Percentiles rank a stretch among this genome's conserved stretches.
phyloP scores from a whole-genome alignment of 1,140 invertebrate genomes.

The Maconellicoccus hirsutus region DNA sequence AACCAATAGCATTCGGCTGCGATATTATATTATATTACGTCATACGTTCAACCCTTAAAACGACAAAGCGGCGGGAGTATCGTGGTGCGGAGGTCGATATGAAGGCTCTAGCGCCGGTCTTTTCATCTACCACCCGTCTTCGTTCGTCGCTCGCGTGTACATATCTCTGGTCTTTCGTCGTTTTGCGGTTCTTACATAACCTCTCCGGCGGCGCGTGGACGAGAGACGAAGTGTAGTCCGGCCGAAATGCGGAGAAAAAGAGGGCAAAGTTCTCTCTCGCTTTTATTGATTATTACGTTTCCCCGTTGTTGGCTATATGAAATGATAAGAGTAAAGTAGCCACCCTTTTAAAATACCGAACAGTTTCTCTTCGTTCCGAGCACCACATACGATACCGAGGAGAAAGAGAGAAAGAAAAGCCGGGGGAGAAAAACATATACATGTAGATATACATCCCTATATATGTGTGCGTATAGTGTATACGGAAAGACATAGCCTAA shows the following conservation, averaged over 20 bases:
- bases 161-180: not conserved
- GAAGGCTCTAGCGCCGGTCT: conserved; percentile 14
- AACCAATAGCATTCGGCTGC: not conserved
- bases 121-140: not conserved
- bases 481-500: no score
- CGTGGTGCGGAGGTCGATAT: not conserved
- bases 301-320: not conserved
- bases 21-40: conserved; percentile 23
- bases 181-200: conserved; percentile 20
- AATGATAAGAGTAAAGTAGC: conserved; percentile 4
- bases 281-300: conserved; percentile 19
- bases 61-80: not conserved
- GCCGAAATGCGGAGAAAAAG: not conserved
- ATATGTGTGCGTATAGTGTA: no score
- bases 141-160: not conserved
- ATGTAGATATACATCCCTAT: no score
- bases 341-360: not conserved
- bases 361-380: not conserved
- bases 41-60: conserved; percentile 14
- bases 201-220: not conserved
- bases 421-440: no score
- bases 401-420: not conserved
- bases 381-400: no score
- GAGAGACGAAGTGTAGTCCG: not conserved
- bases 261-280: conserved; percentile 19